phyloP scores from a whole-genome alignment of 30 jellyfish, hydroid and myxozoan genomes.

The Aurelia sp. region DNA sequence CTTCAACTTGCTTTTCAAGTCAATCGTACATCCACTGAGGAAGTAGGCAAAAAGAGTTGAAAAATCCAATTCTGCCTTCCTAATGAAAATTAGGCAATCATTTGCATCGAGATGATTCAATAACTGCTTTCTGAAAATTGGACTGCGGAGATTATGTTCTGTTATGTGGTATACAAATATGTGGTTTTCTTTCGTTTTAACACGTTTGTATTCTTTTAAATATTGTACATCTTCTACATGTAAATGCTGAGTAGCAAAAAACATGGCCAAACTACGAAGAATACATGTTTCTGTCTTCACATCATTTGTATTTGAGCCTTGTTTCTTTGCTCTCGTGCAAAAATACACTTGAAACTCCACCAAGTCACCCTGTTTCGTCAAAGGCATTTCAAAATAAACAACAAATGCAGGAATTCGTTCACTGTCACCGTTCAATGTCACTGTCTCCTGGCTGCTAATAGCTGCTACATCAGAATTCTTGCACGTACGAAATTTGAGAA shows the following conservation, averaged over 20 bases:
- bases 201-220: not conserved
- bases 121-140: constrained; percentile 48
- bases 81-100: constrained; percentile 12
- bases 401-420: no score
- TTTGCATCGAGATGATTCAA: constrained; percentile 30
- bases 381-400: no score
- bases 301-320: constrained; percentile 9
- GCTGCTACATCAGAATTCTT: no score
- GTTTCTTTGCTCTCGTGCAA: constrained; percentile 62
- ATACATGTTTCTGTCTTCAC: constrained; percentile 55
- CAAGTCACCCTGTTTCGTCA: no score
- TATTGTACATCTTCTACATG: constrained; percentile 60
- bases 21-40: constrained; percentile 58
- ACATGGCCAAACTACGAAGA: constrained; percentile 55
- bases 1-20: constrained; percentile 40
- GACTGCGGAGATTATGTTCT: constrained; percentile 63
- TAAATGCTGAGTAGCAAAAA: constrained; percentile 31
- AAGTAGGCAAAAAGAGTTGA: constrained; percentile 27
- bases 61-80: constrained; percentile 33
- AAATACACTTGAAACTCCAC: constrained; percentile 48
- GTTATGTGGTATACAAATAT: constrained; percentile 49
- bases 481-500: no score
- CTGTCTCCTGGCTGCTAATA: no score
- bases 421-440: no score
- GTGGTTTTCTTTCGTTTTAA: not conserved